Evolutionary conservation across 2,888 invertebrate genomes (phyloP).

Genomic region (Pollenia angustigena): DNA sequence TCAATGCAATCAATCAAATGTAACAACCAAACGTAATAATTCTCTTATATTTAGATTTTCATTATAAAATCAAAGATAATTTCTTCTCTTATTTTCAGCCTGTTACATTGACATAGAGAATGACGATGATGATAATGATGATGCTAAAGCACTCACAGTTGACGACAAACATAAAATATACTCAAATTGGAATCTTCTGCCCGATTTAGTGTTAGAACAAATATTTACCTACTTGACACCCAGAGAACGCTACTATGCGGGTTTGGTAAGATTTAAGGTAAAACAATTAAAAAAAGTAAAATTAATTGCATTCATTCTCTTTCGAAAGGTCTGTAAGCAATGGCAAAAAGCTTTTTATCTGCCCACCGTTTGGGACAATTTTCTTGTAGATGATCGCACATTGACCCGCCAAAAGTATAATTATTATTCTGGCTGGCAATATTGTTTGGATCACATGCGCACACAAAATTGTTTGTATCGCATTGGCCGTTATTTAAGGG

Average conservation of each 20-base stretch:
- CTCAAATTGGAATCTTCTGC: conserved; percentile 88
- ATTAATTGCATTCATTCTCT: not conserved
- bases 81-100: conserved; percentile 79
- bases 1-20: conserved; percentile 9
- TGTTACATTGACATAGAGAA: conserved; percentile 85
- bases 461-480: conserved; percentile 89
- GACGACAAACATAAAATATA: conserved; percentile 83
- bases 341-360: conserved; percentile 90
- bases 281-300: not conserved
- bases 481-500: conserved; percentile 88
- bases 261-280: conserved; percentile 86
- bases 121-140: conserved; percentile 80
- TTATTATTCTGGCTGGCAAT: conserved; percentile 92
- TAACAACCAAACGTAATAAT: not conserved
- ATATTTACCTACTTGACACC: conserved; percentile 89
- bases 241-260: conserved; percentile 89
- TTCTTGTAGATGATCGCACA: conserved; percentile 89
- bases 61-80: too few species aligned
- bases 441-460: conserved; percentile 89
- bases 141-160: conserved; percentile 77
- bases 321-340: conserved; percentile 81
- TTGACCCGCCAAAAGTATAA: conserved; percentile 91
- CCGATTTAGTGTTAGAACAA: conserved; percentile 89
- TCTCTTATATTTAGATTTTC: not conserved
- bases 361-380: conserved; percentile 90